Conservation (phyloP, 2,888 invertebrate genomes). For the Hypolimnas misippus region DNA sequence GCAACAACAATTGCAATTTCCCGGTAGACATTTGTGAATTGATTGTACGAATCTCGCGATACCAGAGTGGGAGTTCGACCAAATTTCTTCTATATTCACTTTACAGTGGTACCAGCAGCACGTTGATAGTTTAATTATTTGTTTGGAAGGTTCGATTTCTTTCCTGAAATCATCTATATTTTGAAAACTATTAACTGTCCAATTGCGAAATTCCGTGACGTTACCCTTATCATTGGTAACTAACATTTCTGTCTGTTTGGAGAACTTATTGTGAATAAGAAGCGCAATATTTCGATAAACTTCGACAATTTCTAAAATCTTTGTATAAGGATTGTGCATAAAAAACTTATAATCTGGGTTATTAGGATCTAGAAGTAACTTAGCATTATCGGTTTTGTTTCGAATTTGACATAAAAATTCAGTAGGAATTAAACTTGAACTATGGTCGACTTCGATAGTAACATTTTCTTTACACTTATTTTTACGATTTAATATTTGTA, state of each 20-base stretch:
- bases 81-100: background rate
- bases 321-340: background rate
- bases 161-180: background rate
- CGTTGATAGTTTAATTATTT: background rate
- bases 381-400: background rate
- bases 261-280: slow-evolving; percentile 8
- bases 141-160: background rate
- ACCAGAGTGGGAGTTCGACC: background rate
- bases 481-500: background rate
- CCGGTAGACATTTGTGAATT: background rate
- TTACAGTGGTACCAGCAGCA: slow-evolving; percentile 22
- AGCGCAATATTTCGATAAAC: background rate
- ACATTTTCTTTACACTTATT: background rate
- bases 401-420: background rate
- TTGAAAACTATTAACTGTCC: background rate
- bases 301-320: background rate
- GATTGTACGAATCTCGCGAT: slow-evolving; percentile 1
- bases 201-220: slow-evolving; percentile 10
- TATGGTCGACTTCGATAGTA: no score
- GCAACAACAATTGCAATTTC: slow-evolving; percentile 2
- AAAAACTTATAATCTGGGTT: background rate
- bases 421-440: background rate
- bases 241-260: slow-evolving; percentile 4
- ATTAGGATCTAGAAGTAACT: background rate
- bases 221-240: slow-evolving; percentile 11